These are phyloP conservation scores for Corythornis madagascariensis DNA, from an alignment of 2,113 vertebrate species.

Conservation along the genomic window DNA sequence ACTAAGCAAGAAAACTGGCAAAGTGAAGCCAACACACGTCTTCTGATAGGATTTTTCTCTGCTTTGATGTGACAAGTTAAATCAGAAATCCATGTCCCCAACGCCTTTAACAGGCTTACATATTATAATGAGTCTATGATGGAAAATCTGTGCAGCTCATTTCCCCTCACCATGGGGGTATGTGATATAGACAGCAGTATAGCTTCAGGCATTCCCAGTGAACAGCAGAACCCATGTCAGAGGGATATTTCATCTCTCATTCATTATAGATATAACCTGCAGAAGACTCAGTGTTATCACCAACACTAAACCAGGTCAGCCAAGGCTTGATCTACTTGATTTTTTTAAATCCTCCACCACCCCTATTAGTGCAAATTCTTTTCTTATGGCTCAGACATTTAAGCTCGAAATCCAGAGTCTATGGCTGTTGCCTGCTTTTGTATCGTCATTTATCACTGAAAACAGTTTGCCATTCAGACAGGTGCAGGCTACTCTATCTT, in stretches of 20 bases:
- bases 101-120: background rate
- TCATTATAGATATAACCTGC: background rate
- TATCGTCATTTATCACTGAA: background rate
- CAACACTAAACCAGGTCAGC: background rate
- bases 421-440: background rate
- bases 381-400: background rate
- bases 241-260: background rate
- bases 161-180: background rate
- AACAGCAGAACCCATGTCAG: accelerated
- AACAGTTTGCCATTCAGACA: background rate
- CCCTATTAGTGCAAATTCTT: background rate
- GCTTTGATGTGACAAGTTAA: background rate
- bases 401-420: background rate
- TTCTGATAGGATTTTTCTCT: background rate
- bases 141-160: background rate
- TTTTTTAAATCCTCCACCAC: background rate
- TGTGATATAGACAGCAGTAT: background rate
- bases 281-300: background rate
- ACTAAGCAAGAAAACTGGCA: background rate
- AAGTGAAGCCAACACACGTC: background rate
- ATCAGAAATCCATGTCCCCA: background rate
- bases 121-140: background rate
- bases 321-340: background rate
- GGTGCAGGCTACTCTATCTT: background rate
- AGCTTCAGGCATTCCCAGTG: background rate